These are phyloP conservation scores for Psammodynastes pulverulentus DNA, from an alignment of 2,113 vertebrate genomes.

Conservation along the genomic window DNA sequence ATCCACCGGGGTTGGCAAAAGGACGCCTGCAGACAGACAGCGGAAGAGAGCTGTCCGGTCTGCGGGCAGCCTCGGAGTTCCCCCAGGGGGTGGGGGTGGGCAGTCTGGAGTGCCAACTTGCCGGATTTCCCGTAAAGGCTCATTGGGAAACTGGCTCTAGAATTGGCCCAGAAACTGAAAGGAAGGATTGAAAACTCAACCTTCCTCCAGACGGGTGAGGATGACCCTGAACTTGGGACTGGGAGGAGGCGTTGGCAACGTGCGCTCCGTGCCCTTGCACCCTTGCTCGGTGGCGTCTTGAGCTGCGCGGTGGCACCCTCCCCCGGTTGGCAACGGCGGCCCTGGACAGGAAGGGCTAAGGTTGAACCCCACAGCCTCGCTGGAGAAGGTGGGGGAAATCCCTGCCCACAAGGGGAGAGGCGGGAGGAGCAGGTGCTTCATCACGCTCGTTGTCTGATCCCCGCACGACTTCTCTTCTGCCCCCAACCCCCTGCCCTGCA, in stretches of 20 bases:
- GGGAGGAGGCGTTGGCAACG: not conserved
- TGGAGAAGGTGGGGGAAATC: not conserved
- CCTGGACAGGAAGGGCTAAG: not conserved
- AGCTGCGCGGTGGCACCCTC: no score
- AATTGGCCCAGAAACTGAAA: not conserved
- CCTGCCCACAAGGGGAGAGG: fast-evolving
- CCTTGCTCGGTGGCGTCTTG: fast-evolving
- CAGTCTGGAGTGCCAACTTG: not conserved
- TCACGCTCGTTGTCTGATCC: not conserved
- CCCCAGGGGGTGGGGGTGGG: no score
- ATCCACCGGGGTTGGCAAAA: not conserved
- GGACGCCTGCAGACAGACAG: not conserved
- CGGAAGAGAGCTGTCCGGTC: not conserved
- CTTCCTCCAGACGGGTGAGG: not conserved
- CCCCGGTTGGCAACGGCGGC: fast-evolving
- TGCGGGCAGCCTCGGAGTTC: not conserved
- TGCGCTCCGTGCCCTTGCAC: not conserved
- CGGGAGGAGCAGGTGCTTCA: not conserved
- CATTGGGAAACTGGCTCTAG: not conserved
- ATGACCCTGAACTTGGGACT: not conserved
- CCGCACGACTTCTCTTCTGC: not conserved
- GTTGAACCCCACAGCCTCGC: not conserved
- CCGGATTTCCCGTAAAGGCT: not conserved
- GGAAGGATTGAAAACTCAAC: not conserved
- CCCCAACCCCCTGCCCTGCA: not conserved